Percentiles rank a stretch among this genome's conserved stretches.
phyloP scores from a whole-genome alignment of 2,113 vertebrate species.

The Elephas maximus region DNA sequence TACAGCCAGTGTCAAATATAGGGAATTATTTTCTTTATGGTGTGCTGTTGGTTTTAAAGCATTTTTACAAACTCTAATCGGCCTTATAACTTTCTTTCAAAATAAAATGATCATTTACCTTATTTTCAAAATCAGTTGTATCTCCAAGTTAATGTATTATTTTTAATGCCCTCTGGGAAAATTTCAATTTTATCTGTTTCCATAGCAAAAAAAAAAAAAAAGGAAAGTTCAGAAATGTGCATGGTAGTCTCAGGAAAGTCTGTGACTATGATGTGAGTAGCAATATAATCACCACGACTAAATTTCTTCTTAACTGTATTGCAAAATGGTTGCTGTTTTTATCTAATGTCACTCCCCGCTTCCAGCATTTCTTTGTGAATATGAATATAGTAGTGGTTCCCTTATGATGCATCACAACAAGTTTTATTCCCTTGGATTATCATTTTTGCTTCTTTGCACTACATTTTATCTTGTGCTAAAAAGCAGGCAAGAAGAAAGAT shows the following conservation, averaged over 20 bases:
- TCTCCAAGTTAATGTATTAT: slow-evolving; percentile 7
- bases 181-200: slow-evolving; percentile 41
- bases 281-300: not conserved
- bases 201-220: not conserved
- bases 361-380: slow-evolving; percentile 53
- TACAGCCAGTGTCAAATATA: not conserved
- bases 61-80: not conserved
- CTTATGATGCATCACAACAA: not conserved
- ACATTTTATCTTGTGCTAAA: slow-evolving; percentile 60
- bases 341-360: not conserved
- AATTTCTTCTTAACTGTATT: slow-evolving; percentile 37
- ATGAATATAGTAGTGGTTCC: not conserved
- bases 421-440: slow-evolving; percentile 20
- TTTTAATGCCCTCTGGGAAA: slow-evolving; percentile 42
- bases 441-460: slow-evolving; percentile 66
- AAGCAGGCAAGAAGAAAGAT: slow-evolving; percentile 26
- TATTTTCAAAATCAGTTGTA: slow-evolving; percentile 53
- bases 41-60: not conserved
- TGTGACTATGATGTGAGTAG: not conserved
- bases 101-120: not conserved
- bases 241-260: slow-evolving; percentile 25
- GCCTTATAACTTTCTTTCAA: not conserved
- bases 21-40: not conserved
- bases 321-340: slow-evolving; percentile 36
- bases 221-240: slow-evolving; percentile 24